Conservation (phyloP, 1,140 invertebrate species). For the Drosophila nigromelanica region DNA sequence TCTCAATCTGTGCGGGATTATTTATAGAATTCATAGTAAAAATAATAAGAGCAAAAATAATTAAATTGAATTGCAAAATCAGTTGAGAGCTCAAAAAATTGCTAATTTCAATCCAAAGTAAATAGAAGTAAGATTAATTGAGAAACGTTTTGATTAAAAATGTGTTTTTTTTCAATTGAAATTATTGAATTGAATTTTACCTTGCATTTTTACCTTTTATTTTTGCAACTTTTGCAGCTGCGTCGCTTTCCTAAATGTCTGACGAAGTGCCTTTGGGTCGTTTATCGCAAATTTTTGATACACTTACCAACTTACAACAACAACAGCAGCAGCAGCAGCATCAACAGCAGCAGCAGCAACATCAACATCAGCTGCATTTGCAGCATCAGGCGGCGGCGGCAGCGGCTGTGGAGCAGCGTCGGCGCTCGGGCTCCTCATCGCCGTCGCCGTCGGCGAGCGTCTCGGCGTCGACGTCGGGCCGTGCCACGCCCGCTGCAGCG, state of each 20-base stretch:
- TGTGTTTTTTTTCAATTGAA: background rate
- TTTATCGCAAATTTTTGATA: conserved; percentile 92
- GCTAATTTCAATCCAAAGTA: too few species aligned
- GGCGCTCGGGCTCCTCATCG: conserved; percentile 74
- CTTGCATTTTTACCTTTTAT: background rate
- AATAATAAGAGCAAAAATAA: too few species aligned
- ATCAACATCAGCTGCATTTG: conserved; percentile 80
- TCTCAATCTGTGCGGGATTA: too few species aligned
- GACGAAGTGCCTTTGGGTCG: conserved; percentile 87
- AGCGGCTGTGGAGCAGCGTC: conserved; percentile 34
- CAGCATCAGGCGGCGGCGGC: conserved; percentile 29
- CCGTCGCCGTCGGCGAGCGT: conserved; percentile 71
- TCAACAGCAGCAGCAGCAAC: conserved; percentile 52
- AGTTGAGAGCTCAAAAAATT: too few species aligned
- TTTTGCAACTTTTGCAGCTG: conserved; percentile 21
- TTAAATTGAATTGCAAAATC: too few species aligned
- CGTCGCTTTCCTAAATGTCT: conserved; percentile 83
- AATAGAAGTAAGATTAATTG: too few species aligned
- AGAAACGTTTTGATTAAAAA: too few species aligned
- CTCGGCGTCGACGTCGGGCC: conserved; percentile 66
- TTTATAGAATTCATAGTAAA: too few species aligned
- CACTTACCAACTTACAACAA: conserved; percentile 88
- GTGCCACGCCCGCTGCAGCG: conserved; percentile 57
- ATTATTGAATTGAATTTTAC: too few species aligned
- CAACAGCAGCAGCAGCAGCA: conserved; percentile 76